Evolutionary conservation across 2,797 vertebrate genomes (phyloP).

Genomic region (Rhynchonycteris naso): DNA sequence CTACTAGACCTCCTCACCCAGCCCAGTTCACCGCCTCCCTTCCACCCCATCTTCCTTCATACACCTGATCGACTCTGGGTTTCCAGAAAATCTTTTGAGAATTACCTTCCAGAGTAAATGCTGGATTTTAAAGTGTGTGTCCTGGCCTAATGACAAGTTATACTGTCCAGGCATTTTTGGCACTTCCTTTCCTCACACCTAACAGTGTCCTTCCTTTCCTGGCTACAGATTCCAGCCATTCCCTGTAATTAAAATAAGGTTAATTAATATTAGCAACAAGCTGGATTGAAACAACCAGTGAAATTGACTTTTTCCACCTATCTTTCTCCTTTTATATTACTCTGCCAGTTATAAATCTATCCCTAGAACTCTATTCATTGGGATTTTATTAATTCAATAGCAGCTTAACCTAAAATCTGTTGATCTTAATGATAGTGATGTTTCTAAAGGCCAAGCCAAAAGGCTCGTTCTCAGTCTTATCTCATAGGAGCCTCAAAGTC

Average conservation of each 20-base stretch:
- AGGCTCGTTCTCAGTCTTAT: constrained; percentile 72
- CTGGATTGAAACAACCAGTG: not conserved
- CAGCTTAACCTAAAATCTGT: constrained; percentile 78
- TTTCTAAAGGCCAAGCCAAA: constrained; percentile 72
- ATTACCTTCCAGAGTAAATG: constrained; percentile 7
- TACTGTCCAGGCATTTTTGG: constrained; percentile 27
- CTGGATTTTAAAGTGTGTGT: not conserved
- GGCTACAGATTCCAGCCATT: constrained; percentile 50
- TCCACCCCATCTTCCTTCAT: not conserved
- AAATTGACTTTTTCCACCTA: not conserved
- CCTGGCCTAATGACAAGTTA: not conserved
- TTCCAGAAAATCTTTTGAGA: not conserved
- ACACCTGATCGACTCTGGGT: not conserved
- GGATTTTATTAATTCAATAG: constrained; percentile 66
- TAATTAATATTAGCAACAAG: not conserved
- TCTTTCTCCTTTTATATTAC: not conserved
- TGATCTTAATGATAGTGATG: constrained; percentile 54
- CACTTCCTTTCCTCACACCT: constrained; percentile 23
- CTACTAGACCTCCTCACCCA: not conserved
- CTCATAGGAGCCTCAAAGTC: constrained; percentile 60
- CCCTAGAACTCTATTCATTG: not conserved
- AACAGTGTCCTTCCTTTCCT: constrained; percentile 22
- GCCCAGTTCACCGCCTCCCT: fast-evolving
- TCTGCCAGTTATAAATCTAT: constrained; percentile 10
- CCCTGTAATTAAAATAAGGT: constrained; percentile 50